Conservation (phyloP, 2,113 vertebrate genomes). For the Equus przewalskii region DNA sequence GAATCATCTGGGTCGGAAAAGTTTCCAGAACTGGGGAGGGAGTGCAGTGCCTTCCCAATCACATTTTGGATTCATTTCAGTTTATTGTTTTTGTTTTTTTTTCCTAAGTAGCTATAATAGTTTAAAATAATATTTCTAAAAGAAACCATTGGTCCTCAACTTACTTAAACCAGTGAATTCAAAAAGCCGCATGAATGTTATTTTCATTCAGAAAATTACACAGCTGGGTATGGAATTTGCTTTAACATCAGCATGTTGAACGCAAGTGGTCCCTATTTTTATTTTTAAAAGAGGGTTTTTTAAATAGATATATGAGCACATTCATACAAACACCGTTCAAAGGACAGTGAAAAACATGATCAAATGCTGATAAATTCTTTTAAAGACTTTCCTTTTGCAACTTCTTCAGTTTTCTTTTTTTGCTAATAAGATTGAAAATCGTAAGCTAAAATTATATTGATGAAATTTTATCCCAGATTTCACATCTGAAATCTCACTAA, state of each 20-base stretch:
- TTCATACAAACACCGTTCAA: background rate
- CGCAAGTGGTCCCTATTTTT: background rate
- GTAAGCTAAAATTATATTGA: background rate
- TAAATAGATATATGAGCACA: background rate
- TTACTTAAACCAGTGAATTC: background rate
- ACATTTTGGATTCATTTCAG: conserved; percentile 21
- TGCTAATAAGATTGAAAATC: background rate
- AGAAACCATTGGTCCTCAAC: background rate
- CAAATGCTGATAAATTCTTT: background rate
- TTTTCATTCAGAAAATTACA: conserved; percentile 42
- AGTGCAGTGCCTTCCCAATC: background rate
- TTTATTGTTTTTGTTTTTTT: background rate
- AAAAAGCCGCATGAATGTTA: conserved; percentile 26
- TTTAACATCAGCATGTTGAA: conserved; percentile 7
- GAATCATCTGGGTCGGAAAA: background rate
- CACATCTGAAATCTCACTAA: background rate
- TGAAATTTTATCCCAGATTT: background rate
- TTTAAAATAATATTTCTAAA: conserved; percentile 56
- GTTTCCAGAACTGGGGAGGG: background rate
- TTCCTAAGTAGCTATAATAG: background rate
- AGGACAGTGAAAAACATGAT: background rate
- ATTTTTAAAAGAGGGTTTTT: background rate
- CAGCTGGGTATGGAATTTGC: background rate
- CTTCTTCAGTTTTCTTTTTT: background rate
- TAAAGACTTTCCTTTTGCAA: background rate